Percentiles rank a stretch among this genome's conserved stretches.
phyloP scores from a whole-genome alignment of 2,113 vertebrate genomes.

The Aix galericulata region DNA sequence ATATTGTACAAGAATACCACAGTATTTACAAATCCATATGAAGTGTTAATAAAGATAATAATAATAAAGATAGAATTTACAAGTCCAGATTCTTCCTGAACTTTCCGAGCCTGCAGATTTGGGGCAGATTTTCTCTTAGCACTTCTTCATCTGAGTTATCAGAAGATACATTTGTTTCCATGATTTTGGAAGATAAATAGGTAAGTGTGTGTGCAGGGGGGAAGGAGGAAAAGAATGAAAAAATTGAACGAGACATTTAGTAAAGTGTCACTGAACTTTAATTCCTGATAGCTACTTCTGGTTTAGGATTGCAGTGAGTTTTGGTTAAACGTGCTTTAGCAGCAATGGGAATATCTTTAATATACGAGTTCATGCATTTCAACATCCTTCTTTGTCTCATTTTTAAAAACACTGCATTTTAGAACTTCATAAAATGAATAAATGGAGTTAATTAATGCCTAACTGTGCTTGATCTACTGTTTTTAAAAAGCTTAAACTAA shows the following conservation, averaged over 20 bases:
- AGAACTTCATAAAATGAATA: background rate
- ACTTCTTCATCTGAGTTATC: background rate
- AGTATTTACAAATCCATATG: background rate
- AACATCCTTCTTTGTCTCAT: background rate
- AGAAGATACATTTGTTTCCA: background rate
- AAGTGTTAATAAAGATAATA: background rate
- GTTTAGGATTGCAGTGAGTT: background rate
- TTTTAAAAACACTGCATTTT: background rate
- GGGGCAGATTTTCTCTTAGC: background rate
- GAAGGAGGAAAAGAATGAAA: background rate
- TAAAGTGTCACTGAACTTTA: background rate
- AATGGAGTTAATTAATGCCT: background rate
- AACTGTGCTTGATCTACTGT: background rate
- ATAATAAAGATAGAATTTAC: background rate
- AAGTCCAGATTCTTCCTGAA: background rate
- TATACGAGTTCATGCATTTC: background rate
- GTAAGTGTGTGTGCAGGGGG: fast-evolving
- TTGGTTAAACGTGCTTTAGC: background rate
- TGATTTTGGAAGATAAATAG: background rate
- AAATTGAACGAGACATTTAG: background rate
- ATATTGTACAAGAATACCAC: background rate
- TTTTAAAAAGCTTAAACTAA: background rate
- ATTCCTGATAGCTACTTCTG: background rate
- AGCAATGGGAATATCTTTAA: background rate
- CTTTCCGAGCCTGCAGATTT: background rate